Base-by-base conservation (phyloP, 2,888 invertebrate genomes). In the Zele albiditarsus region DNA sequence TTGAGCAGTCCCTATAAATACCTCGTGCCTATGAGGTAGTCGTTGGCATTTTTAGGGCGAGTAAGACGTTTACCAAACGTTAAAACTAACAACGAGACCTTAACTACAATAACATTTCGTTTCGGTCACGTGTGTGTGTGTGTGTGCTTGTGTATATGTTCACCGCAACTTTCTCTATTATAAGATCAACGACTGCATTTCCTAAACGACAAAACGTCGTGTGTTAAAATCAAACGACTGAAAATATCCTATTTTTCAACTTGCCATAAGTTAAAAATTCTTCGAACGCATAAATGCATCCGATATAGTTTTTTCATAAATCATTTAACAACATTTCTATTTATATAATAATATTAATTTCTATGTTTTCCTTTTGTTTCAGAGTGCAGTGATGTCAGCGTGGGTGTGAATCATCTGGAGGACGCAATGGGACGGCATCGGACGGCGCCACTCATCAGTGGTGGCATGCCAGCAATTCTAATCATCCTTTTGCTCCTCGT, bases 51-150 rank as follows among this genome's bases (percentile, higher is more conserved):
- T 46, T 65, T 65, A 53, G 46, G 49, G 69, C 33, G 73, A 69
- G 74, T 53, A 38, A 38, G 42, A 58, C 53, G 60, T 84, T 86
- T 87, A 87, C 87, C 88, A 87, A 88, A 88, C 87, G 85, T 82
- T 87, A 85, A 86, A 87, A 85, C 88, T 85, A 87, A 87, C 87
- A 86, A 23, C 84, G 79, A 82, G 75, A 73, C 63, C 58, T 84
- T 84, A 86, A 83, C 85, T 87, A 86, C 86, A 86, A 87, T 88
- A 88, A 88, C 87, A 88, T 88, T 88, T 87, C 83, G 88, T 87
- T 84, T 83, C 88, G 87, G 87, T 89, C 90, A 90, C 89, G 86
- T 87, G 84, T 82, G 86, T 82, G 86, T 84, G 80, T 86, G 82
- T 78, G 84, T 82, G 86, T 82, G 86, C 84, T 80, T 86, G 82